These are phyloP conservation scores for Holacanthella duospinosa DNA, from an alignment of 2,888 invertebrate species.

Conservation along the genomic window DNA sequence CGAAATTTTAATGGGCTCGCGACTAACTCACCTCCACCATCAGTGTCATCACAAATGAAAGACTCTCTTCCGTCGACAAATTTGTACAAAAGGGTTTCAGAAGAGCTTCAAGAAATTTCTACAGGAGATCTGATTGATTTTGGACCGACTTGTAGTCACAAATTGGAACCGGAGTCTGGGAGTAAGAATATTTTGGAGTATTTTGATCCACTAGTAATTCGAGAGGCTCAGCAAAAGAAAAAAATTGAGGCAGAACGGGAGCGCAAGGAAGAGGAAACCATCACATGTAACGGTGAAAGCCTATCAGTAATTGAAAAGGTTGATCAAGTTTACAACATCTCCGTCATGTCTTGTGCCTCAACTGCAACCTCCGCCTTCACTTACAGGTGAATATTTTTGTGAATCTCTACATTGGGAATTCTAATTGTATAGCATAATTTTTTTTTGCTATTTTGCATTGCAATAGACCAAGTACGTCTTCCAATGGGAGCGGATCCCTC, in stretches of 20 bases:
- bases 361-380: conserved; percentile 11
- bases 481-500: conserved; percentile 8
- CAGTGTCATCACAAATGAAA: too few relatives aligned
- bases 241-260: neutral
- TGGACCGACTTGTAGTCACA: conserved; percentile 36
- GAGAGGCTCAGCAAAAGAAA: conserved; percentile 38
- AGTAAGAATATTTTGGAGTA: conserved; percentile 67
- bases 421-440: too few relatives aligned
- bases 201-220: conserved; percentile 69
- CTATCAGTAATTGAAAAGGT: neutral
- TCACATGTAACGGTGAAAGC: neutral
- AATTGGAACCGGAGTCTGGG: conserved; percentile 41
- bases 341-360: neutral
- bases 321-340: neutral
- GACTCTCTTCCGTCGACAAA: neutral
- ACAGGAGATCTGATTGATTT: conserved; percentile 36
- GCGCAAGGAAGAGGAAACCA: neutral
- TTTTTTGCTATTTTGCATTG: too few relatives aligned
- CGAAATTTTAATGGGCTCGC: neutral
- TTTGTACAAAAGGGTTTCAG: conserved; percentile 15
- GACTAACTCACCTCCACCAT: neutral
- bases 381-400: too few relatives aligned
- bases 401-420: too few relatives aligned
- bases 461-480: neutral
- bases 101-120: conserved; percentile 11